Evolutionary conservation across 2,797 vertebrate species (phyloP).

Genomic region (Amniataba percoides): DNA sequence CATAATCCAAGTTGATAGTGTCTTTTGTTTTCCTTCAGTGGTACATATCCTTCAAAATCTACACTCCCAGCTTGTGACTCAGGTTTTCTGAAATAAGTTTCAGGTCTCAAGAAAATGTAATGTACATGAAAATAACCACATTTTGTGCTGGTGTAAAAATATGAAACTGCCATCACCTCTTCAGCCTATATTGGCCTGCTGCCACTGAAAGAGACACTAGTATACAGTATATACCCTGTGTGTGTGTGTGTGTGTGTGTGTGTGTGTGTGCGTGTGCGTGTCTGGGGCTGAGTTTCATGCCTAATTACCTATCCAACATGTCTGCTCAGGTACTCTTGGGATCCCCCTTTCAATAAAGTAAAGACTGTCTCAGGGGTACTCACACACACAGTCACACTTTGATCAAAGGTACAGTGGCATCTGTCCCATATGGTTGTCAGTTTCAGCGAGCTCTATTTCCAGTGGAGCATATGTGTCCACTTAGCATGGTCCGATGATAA

Average conservation of each 20-base stretch:
- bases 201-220: neutral
- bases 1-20: too few relatives aligned
- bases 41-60: too few relatives aligned
- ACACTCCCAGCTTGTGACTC: too few relatives aligned
- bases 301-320: slow-evolving; percentile 39
- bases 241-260: slow-evolving; percentile 7
- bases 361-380: neutral
- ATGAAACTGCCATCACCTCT: neutral
- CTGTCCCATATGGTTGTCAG: slow-evolving; percentile 66
- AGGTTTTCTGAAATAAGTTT: too few relatives aligned
- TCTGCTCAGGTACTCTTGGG: slow-evolving; percentile 40
- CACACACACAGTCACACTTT: slow-evolving; percentile 55
- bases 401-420: slow-evolving; percentile 65
- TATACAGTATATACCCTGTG: neutral
- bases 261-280: neutral
- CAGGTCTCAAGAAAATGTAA: too few relatives aligned
- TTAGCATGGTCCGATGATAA: slow-evolving; percentile 30
- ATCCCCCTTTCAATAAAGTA: slow-evolving; percentile 23
- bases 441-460: slow-evolving; percentile 43
- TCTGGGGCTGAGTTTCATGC: neutral
- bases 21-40: too few relatives aligned
- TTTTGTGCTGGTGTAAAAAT: too few relatives aligned
- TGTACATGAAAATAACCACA: neutral
- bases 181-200: neutral
- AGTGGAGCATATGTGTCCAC: slow-evolving; percentile 64